These are phyloP conservation scores for Anolis apletophallus DNA, from an alignment of 2,797 vertebrate genomes.

Conservation along the genomic window DNA sequence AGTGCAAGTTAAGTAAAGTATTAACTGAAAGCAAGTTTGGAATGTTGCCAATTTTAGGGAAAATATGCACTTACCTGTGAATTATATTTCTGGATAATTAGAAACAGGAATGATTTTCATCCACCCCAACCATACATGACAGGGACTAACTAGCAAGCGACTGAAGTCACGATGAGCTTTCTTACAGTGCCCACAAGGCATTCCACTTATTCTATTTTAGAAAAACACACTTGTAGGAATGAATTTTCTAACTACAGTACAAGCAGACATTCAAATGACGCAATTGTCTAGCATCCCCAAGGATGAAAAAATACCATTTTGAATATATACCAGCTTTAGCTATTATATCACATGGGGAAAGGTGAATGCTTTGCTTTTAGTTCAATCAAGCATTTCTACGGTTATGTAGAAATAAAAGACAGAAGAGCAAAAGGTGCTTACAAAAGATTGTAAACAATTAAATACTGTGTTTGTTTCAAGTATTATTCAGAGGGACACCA, in stretches of 20 bases:
- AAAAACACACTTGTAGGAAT: conserved; percentile 20
- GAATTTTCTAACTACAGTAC: background rate
- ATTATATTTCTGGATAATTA: background rate
- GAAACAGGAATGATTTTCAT: background rate
- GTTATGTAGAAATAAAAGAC: background rate
- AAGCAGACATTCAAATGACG: background rate
- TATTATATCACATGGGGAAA: background rate
- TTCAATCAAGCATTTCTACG: background rate
- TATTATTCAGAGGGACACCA: background rate
- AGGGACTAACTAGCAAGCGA: background rate
- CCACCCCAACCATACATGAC: background rate
- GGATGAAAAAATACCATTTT: background rate
- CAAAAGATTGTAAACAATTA: background rate
- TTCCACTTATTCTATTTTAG: background rate
- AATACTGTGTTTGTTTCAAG: background rate
- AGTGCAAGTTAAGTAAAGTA: background rate
- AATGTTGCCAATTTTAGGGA: background rate
- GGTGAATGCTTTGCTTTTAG: background rate
- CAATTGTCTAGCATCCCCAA: background rate
- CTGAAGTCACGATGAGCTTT: background rate
- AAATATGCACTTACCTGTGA: background rate
- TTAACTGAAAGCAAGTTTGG: conserved; percentile 5
- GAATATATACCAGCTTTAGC: background rate
- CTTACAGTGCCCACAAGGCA: background rate
- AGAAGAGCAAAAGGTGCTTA: background rate